A percentile compares a stretch with the other conserved stretches of the same genome.
Conservation (phyloP, 2,888 invertebrate genomes). For the Neoscelio sp. region DNA sequence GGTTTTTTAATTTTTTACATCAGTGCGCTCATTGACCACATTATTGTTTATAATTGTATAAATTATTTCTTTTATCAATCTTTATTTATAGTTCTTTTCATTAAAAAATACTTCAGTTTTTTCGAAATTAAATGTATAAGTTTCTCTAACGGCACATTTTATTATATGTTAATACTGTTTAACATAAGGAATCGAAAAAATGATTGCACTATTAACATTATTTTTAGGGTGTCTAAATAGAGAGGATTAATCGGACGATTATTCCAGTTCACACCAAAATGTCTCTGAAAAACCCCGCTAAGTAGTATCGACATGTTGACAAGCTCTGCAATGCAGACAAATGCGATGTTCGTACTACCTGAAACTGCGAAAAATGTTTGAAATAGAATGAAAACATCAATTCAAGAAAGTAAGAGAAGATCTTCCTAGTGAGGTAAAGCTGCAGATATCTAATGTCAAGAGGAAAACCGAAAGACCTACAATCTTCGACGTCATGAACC, state of each 20-base stretch:
- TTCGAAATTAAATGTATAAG: no score
- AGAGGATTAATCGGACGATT: constrained; percentile 72
- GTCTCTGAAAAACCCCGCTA: constrained; percentile 70
- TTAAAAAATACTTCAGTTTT: no score
- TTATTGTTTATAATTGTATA: no score
- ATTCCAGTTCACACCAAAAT: constrained; percentile 76
- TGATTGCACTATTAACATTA: no score
- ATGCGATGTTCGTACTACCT: constrained; percentile 15
- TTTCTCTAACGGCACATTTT: no score
- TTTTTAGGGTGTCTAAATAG: constrained; percentile 65
- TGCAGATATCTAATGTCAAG: constrained; percentile 53
- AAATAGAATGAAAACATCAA: neutral
- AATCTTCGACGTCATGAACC: constrained; percentile 38
- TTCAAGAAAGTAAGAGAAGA: neutral
- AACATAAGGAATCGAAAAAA: no score
- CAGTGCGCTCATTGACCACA: no score
- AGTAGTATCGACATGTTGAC: constrained; percentile 73
- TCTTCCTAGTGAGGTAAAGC: constrained; percentile 18
- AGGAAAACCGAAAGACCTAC: constrained; percentile 56
- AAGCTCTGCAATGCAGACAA: constrained; percentile 67
- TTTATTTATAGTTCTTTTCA: no score
- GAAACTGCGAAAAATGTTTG: neutral
- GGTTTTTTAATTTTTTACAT: no score
- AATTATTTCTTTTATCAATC: no score
- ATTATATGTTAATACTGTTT: no score